Percentiles rank a stretch among this genome's conserved stretches.
phyloP scores from a whole-genome alignment of 1,140 invertebrate genomes.

The Pollicipes pollicipes region DNA sequence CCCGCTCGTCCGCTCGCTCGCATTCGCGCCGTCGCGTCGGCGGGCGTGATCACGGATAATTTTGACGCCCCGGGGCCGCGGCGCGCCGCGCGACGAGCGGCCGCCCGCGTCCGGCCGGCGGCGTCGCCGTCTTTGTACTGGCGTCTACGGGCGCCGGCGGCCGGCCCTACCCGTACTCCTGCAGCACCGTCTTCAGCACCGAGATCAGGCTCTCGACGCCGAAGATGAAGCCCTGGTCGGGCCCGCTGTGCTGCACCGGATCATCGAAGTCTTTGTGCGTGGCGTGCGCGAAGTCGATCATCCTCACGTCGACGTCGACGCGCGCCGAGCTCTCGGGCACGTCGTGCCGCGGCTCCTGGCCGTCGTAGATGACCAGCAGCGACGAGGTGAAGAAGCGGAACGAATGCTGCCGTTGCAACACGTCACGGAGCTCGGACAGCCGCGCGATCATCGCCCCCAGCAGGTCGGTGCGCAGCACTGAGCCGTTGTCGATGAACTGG shows the following conservation, averaged over 20 bases:
- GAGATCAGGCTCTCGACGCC: constrained; percentile 68
- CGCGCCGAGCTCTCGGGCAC: constrained; percentile 14
- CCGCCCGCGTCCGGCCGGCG: no score
- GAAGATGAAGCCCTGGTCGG: constrained; percentile 77
- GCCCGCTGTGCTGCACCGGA: constrained; percentile 57
- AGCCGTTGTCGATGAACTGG: constrained; percentile 70
- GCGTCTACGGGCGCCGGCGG: neutral
- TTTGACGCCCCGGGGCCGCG: neutral
- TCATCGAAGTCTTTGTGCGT: constrained; percentile 41
- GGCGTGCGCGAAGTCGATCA: constrained; percentile 92
- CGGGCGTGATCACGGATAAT: neutral
- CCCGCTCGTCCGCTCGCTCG: neutral
- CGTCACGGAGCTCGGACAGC: constrained; percentile 49
- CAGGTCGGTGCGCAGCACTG: constrained; percentile 45
- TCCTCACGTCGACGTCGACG: constrained; percentile 52
- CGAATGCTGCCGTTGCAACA: constrained; percentile 66
- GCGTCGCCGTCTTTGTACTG: neutral
- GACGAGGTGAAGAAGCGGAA: constrained; percentile 91
- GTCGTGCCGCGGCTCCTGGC: constrained; percentile 12
- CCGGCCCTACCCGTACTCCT: neutral
- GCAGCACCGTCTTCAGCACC: constrained; percentile 31
- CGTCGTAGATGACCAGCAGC: constrained; percentile 74
- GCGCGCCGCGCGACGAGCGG: no score
- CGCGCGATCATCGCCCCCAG: constrained; percentile 54
- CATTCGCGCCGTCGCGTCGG: no score